Base-by-base conservation (phyloP, 2,888 invertebrate genomes). In the Volucella inanis region DNA sequence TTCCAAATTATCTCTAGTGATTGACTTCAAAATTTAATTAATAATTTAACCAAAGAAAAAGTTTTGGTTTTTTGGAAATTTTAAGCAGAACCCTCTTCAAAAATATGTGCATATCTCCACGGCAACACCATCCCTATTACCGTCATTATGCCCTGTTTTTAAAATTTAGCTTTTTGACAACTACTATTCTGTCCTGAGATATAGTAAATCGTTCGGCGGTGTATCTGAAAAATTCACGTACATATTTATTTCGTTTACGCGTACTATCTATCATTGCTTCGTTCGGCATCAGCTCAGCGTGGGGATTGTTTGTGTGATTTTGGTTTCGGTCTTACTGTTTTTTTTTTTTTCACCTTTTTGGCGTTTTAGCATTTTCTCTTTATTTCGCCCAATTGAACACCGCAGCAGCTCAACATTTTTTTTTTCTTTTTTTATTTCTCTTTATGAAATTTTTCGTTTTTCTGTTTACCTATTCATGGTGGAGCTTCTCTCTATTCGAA, bases 221-320 rank as follows among this genome's bases (percentile, higher is more conserved):
- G 64, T 80, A 84, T 84, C 84, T 59, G 61, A 80, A 80, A 71
- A 75, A 84, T 84, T 79, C 84, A 75, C 59, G 65, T 80, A 75
- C 59, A 61, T 80, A 80, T 84, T 79, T 84, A 84, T 84, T 80
- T 67, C 70, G 75, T 75, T 84, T 84, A 80, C 80, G 79, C 74
- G 83, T 79, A 84, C 74, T 75, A 84, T 84, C 74, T 75, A 84
- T 84, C 79, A 84, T 67, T 80, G 80, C 22, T 64, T 65, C 65
- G 76, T 71, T 54, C 55, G 57, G 68, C 68, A 61, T 68, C 47
- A 39, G 18, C 50, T 59, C 74, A 50, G 72, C 65, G 65, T 67
- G 70, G 54, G 57, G 41, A 75, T 75, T 59, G 68, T 59, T 74
- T 68, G 68, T 57, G 52, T 68, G 54, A 41, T 41, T 43, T 38